These are phyloP conservation scores for Hecatera dysodea DNA, from an alignment of 2,888 invertebrate species.

Conservation along the genomic window DNA sequence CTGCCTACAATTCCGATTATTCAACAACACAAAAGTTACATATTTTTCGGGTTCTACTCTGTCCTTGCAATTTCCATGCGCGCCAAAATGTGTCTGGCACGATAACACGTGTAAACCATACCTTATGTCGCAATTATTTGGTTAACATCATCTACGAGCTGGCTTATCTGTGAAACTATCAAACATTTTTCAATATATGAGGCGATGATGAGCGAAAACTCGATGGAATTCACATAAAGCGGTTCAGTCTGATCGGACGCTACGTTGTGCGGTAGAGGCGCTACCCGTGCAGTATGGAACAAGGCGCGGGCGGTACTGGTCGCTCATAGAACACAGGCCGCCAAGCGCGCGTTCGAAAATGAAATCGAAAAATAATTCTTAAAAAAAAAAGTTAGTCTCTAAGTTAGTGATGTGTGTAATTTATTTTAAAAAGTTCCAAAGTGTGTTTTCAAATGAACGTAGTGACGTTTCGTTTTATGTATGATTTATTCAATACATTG, in stretches of 20 bases:
- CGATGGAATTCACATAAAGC: constrained; percentile 73
- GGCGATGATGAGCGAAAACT: constrained; percentile 73
- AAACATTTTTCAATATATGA: constrained; percentile 57
- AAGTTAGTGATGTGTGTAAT: constrained; percentile 62
- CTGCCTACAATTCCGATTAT: neutral
- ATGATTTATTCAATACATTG: constrained; percentile 90
- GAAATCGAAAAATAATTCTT: constrained; percentile 62
- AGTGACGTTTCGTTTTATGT: constrained; percentile 88
- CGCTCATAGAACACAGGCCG: constrained; percentile 69
- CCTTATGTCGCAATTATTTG: constrained; percentile 52
- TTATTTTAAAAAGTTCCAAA: constrained; percentile 68
- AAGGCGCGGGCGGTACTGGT: constrained; percentile 74
- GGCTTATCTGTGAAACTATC: constrained; percentile 49
- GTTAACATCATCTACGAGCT: constrained; percentile 39
- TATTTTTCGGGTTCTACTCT: constrained; percentile 32
- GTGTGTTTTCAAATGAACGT: constrained; percentile 85
- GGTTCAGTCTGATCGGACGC: constrained; percentile 68
- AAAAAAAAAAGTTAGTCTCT: constrained; percentile 48
- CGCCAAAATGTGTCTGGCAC: constrained; percentile 45
- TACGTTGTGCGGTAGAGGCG: constrained; percentile 59
- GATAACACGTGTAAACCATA: constrained; percentile 51
- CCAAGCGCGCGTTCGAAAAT: constrained; percentile 70
- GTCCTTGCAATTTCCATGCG: constrained; percentile 46
- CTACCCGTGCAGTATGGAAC: constrained; percentile 75
- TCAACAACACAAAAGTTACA: neutral